These are phyloP conservation scores for Leptopilina boulardi DNA, from an alignment of 1,140 invertebrate species.

Conservation along the genomic window DNA sequence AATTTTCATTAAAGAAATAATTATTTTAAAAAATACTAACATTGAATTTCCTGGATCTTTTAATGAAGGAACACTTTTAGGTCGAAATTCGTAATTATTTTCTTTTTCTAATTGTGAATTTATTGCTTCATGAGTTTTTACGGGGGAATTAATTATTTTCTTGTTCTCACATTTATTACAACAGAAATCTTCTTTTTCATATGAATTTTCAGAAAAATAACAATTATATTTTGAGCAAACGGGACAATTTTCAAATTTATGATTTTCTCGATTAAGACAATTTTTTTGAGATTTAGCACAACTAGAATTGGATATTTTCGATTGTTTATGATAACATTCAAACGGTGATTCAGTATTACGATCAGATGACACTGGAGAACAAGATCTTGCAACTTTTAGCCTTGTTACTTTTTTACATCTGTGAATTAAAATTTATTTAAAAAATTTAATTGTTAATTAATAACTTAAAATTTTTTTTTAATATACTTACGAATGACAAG, in stretches of 20 bases:
- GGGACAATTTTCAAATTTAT: constrained; percentile 64
- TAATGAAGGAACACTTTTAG: constrained; percentile 45
- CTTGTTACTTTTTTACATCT: constrained; percentile 22
- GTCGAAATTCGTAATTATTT: constrained; percentile 42
- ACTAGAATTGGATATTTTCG: background rate
- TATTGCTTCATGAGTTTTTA: constrained; percentile 29
- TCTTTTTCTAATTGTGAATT: constrained; percentile 35
- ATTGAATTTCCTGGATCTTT: constrained; percentile 48
- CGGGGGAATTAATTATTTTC: constrained; percentile 29
- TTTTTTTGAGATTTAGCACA: background rate
- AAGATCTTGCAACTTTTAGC: constrained; percentile 1
- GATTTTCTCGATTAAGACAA: constrained; percentile 39
- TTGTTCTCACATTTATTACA: background rate
- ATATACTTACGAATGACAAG: constrained; percentile 54
- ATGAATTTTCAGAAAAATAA: constrained; percentile 59
- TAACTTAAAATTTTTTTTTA: background rate
- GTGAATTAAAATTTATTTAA: background rate
- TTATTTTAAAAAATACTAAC: constrained; percentile 49
- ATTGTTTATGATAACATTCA: constrained; percentile 50
- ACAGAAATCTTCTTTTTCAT: constrained; percentile 19
- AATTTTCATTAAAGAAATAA: too few species aligned
- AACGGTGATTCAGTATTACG: constrained; percentile 33
- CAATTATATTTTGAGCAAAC: constrained; percentile 69
- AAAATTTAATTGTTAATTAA: background rate
- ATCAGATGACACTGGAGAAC: constrained; percentile 32